Evolutionary conservation across 2,113 vertebrate species (phyloP), one percentile per base, ranked within the genome.

Genomic region (Leptocoma aspasia): DNA sequence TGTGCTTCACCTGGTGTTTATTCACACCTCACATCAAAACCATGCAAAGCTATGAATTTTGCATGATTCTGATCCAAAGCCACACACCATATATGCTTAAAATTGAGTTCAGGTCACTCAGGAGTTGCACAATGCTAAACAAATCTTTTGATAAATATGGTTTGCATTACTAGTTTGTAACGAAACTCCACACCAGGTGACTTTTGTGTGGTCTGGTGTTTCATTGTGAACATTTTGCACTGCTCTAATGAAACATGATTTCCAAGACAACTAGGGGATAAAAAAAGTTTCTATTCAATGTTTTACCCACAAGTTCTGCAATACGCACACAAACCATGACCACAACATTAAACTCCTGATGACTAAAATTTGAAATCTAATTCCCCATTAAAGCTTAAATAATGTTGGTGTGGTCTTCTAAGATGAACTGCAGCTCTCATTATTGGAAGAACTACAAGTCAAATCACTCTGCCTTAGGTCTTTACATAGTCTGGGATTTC

Each of bases 171-270:
- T 95, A 82, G 77, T 94, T 94, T 95, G 92, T 89, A 96, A 95
- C 90, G 14, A 95, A 96, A 92, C 95, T 96, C 94, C 93, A 73
- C 92, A 95, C 90, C 92, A 86, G 91, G 92, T 97, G 94, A 96
- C 93, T 96, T 96, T 96, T 93, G 92, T 97, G 96, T 96, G 95
- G 87, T 94, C 94, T 95, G 72, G 81, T 95, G 85, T 97, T 96
- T 95, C 93, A 93, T 92, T 93, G 91, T 92, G 86, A 89, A 96
- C 81, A 94, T 92, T 95, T 95, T 96, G 64, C 91, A 94, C 77
- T 78, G 84, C 71, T 88, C 89, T 95, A 94, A 94, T 94, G 94
- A 94, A 97, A 79, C 64, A 88, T 88, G 88, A 94, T 94, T 91
- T 96, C 63, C 82, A 59, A 86, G 94, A 94, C 80, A 95, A 81